These are phyloP conservation scores for Dendrolimus pini DNA, from an alignment of 2,888 invertebrate species.

Conservation along the genomic window DNA sequence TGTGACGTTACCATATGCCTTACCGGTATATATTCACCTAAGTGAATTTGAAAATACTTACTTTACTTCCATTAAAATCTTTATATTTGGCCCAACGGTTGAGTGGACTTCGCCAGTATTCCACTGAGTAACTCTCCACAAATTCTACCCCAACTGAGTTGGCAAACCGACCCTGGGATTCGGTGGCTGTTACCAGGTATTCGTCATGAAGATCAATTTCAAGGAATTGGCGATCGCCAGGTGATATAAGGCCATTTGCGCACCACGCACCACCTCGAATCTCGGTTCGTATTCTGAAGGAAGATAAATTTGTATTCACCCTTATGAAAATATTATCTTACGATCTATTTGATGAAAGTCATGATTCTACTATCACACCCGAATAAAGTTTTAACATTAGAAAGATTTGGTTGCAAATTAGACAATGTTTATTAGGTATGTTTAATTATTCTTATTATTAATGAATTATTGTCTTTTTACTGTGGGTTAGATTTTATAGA, in stretches of 20 bases:
- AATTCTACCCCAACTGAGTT: constrained; percentile 94
- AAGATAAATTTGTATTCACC: constrained; percentile 5
- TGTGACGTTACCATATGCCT: too few relatives aligned
- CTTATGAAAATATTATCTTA: too few relatives aligned
- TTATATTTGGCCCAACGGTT: constrained; percentile 87
- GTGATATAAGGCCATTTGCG: constrained; percentile 87
- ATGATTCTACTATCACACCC: too few relatives aligned
- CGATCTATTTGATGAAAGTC: too few relatives aligned
- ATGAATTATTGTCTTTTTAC: too few relatives aligned
- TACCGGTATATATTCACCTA: too few relatives aligned
- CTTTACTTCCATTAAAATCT: constrained; percentile 85
- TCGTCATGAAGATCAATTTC: constrained; percentile 86
- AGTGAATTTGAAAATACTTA: constrained; percentile 45
- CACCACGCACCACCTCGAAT: constrained; percentile 96
- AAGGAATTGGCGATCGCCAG: constrained; percentile 86
- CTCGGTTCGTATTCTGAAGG: constrained; percentile 86
- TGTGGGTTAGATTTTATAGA: too few relatives aligned
- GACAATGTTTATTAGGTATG: too few relatives aligned
- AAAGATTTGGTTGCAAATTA: background rate
- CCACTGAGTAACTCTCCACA: constrained; percentile 88
- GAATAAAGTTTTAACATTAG: too few relatives aligned
- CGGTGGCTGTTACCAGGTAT: constrained; percentile 88
- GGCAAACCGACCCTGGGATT: constrained; percentile 94
- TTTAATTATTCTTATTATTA: too few relatives aligned
- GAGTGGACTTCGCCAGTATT: constrained; percentile 84